Conservation (phyloP, 2,113 vertebrate species). For the Callaeas wilsoni region DNA sequence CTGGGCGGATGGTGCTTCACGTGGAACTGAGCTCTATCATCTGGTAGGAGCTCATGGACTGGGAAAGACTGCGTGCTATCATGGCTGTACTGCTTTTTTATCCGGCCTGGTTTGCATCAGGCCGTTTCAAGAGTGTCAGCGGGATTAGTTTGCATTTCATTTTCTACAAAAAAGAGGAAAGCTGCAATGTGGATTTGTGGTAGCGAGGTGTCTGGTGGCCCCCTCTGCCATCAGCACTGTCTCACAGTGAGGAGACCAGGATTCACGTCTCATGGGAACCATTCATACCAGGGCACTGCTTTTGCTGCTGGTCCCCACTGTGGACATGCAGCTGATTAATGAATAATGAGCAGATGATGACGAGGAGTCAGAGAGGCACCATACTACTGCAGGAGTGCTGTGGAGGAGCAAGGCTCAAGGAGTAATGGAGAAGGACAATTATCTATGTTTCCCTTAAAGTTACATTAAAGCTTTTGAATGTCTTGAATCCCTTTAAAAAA, state of each 20-base stretch:
- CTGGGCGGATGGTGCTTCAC: background rate
- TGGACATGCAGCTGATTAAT: background rate
- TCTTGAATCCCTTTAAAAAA: background rate
- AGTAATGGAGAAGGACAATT: background rate
- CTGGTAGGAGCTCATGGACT: background rate
- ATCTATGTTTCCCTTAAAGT: background rate
- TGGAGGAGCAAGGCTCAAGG: background rate
- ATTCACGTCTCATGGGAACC: fast-evolving
- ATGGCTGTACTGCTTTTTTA: fast-evolving
- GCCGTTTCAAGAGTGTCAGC: background rate
- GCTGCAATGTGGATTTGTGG: fast-evolving
- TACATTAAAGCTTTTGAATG: background rate
- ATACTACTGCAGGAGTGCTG: background rate
- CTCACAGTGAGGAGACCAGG: background rate
- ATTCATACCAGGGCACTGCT: fast-evolving
- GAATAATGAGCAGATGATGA: background rate
- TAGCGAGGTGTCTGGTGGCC: background rate
- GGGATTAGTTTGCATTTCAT: background rate
- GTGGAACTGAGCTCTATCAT: background rate
- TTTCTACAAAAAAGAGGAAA: background rate
- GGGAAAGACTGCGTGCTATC: background rate
- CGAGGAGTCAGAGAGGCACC: background rate
- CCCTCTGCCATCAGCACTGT: background rate
- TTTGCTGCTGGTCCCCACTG: background rate
- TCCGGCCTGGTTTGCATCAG: background rate